These are phyloP conservation scores for Aphrophora alni DNA, from an alignment of 2,888 invertebrate species.

Conservation along the genomic window DNA sequence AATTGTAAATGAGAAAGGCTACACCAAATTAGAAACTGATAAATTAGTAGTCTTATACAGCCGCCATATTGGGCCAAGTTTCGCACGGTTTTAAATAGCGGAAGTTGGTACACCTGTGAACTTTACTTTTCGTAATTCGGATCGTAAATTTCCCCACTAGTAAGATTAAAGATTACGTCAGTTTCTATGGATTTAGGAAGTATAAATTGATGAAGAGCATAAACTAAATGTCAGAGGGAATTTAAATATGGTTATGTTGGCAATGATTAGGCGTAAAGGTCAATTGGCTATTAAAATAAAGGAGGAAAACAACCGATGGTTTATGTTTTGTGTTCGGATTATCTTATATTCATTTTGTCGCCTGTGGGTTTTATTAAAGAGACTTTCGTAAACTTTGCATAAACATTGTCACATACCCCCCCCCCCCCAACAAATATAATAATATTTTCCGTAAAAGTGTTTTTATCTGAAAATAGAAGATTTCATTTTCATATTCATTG, in stretches of 20 bases:
- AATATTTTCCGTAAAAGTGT: no score
- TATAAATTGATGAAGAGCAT: not conserved
- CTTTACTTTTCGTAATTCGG: not conserved
- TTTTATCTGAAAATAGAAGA: no score
- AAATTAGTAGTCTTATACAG: not conserved
- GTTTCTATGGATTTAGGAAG: not conserved
- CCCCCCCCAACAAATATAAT: no score
- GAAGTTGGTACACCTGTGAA: not conserved
- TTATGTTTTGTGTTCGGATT: no score
- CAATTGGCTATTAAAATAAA: not conserved
- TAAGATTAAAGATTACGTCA: not conserved
- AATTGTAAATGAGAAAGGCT: slow-evolving; percentile 6
- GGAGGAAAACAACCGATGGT: no score
- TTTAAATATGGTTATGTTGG: not conserved
- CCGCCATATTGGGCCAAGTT: not conserved
- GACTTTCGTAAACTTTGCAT: no score
- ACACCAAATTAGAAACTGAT: slow-evolving; percentile 2
- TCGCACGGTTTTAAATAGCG: no score
- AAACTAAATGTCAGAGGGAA: not conserved
- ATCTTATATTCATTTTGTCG: no score
- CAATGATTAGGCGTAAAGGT: not conserved
- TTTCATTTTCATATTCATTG: no score
- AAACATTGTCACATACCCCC: no score
- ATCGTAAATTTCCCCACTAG: not conserved
- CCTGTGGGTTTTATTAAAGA: no score